Evolutionary conservation across 2,888 invertebrate genomes (phyloP), one percentile per base, ranked within the genome.

Genomic region (Sicus ferrugineus): DNA sequence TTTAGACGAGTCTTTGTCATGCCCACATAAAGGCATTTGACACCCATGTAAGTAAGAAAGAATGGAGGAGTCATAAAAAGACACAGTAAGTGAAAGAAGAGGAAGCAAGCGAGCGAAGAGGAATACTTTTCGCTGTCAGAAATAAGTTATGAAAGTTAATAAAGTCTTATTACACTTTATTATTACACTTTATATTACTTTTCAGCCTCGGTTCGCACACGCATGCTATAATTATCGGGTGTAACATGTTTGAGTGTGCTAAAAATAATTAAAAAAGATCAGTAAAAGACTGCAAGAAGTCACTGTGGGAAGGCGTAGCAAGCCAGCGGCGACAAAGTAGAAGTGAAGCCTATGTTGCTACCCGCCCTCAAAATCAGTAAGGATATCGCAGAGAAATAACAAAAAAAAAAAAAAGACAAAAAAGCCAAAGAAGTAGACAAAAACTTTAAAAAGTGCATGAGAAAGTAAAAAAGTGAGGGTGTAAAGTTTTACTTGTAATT

Each of bases 401-500:
- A 62, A 62, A 46, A 62, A 19, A n/a, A 62, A 28, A 61, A 62
- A 21, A 26, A 26, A 16, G n/a, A 46, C 4, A 16, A 38, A 38
- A 14, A 14, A 26, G 28, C 28, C 26, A 28, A 16, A 7, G 26
- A 54, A 54, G 16, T 7, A 54, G 9, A 54, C 14, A 9, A 28
- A 28, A 26, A 28, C 19, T n/a, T n/a, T n/a, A n/a, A 21, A 14
- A 19, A 11, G n/a, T 4, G 28, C 21, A 58, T 28, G 6, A 31
- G 23, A 59, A 56, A 28, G 23, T 16, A 34, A 19, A 34, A 23
- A 59, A 7, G 16, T 7, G 7, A 59, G 21, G 19, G 23, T 14
- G 26, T 14, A 52, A 66, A 66, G 19, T 54, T 42, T 38, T 54
- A 19, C 26, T 66, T 54, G 65, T 34, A 54, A 65, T 38, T 66